These are phyloP conservation scores for Philonicus albiceps DNA, from an alignment of 2,888 invertebrate species.

Conservation along the genomic window DNA sequence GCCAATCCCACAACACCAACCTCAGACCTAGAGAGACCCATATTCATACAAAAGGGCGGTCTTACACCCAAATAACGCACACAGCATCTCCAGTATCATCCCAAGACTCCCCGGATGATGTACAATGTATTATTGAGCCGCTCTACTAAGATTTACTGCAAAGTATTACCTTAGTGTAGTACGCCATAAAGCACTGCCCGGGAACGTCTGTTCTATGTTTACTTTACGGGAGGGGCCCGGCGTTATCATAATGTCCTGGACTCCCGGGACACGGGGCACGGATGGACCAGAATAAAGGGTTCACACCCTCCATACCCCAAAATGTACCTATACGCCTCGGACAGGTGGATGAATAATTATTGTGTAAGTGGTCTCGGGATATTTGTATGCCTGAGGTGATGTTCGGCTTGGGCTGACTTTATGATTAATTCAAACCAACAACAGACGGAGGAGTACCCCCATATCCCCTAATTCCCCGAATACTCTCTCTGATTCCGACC, in stretches of 20 bases:
- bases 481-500: background rate
- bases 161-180: background rate
- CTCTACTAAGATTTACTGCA: slow-evolving; percentile 5
- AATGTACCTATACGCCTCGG: background rate
- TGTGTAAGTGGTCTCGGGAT: slow-evolving; percentile 1
- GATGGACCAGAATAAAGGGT: background rate
- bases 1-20: background rate
- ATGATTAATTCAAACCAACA: slow-evolving; percentile 13
- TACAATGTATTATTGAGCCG: background rate
- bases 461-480: background rate
- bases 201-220: background rate
- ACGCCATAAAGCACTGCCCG: background rate
- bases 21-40: background rate
- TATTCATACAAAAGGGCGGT: background rate
- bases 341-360: slow-evolving; percentile 12
- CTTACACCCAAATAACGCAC: background rate
- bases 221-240: background rate
- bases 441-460: background rate
- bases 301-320: background rate
- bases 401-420: background rate
- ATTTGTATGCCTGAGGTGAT: background rate
- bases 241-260: background rate
- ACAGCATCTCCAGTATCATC: background rate
- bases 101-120: background rate
- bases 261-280: background rate